These are phyloP conservation scores for Drosophila trichaetosa DNA, from an alignment of 2,888 invertebrate species.

Conservation along the genomic window DNA sequence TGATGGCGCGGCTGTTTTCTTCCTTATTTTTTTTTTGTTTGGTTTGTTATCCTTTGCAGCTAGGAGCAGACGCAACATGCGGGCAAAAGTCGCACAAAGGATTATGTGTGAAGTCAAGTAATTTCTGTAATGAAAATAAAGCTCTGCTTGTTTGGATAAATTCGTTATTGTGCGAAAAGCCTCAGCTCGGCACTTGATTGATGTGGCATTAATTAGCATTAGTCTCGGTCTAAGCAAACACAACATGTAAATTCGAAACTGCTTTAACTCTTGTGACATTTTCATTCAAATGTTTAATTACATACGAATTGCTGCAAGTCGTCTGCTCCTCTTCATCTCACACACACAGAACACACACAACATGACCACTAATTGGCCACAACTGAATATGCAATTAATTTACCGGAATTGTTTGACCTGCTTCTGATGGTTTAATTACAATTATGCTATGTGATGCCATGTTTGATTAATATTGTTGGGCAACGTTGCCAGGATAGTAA, in stretches of 20 bases:
- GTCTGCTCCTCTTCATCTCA: not conserved
- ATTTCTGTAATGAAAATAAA: slow-evolving; percentile 42
- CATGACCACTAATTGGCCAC: not conserved
- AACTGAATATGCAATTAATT: slow-evolving; percentile 4
- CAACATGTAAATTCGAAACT: not conserved
- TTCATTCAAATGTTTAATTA: not conserved
- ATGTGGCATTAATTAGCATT: slow-evolving; percentile 58
- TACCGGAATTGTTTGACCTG: not conserved
- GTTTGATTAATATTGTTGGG: slow-evolving; percentile 7
- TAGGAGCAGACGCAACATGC: slow-evolving; percentile 13
- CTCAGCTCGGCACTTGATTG: slow-evolving; percentile 47
- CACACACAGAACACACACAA: not conserved
- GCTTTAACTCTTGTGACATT: not conserved
- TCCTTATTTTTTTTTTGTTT: not conserved
- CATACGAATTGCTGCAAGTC: not conserved
- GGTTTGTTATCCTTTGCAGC: slow-evolving; percentile 8
- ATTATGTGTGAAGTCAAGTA: slow-evolving; percentile 50
- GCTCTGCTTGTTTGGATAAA: slow-evolving; percentile 26
- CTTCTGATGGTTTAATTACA: slow-evolving; percentile 16
- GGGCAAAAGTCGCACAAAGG: slow-evolving; percentile 24
- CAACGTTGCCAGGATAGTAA: not conserved
- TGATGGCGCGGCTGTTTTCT: slow-evolving; percentile 15
- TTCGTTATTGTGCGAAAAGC: slow-evolving; percentile 8
- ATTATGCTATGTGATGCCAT: not conserved
- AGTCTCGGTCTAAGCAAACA: slow-evolving; percentile 13